Conservation (phyloP, 1,140 invertebrate species). For the Drosophila nannoptera region DNA sequence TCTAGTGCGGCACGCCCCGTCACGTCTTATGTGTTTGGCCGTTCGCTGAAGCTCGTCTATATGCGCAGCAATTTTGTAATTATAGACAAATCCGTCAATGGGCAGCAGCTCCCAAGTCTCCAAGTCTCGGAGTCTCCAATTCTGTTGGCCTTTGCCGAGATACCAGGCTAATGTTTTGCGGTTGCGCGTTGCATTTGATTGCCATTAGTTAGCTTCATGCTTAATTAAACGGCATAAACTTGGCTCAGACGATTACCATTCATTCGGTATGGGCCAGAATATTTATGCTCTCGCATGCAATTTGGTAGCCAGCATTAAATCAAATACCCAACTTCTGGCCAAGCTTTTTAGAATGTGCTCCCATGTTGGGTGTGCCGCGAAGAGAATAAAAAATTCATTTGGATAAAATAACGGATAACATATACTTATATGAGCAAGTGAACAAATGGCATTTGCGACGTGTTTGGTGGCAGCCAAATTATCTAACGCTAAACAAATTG, state of each 20-base stretch:
- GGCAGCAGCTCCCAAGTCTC: slow-evolving; percentile 9
- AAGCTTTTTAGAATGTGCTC: background rate
- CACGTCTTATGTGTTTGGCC: slow-evolving; percentile 57
- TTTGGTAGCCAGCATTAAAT: slow-evolving; percentile 15
- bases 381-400: slow-evolving; percentile 8
- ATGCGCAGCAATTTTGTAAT: slow-evolving; percentile 57
- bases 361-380: slow-evolving; percentile 33
- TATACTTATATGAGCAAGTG: slow-evolving; percentile 35
- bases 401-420: slow-evolving; percentile 17
- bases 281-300: slow-evolving; percentile 45
- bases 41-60: slow-evolving; percentile 30
- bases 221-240: slow-evolving; percentile 61
- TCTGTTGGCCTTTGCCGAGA: slow-evolving; percentile 42
- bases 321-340: slow-evolving; percentile 1
- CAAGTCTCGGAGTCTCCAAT: no score
- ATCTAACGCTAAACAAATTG: slow-evolving; percentile 38
- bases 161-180: slow-evolving; percentile 60
- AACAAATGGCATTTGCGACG: slow-evolving; percentile 36
- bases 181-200: slow-evolving; percentile 62
- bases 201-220: slow-evolving; percentile 43
- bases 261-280: slow-evolving; percentile 39
- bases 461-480: slow-evolving; percentile 39
- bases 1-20: slow-evolving; percentile 57
- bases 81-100: slow-evolving; percentile 27
- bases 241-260: slow-evolving; percentile 4